A percentile compares a stretch with the other conserved stretches of the same genome.
Conservation (phyloP, 2,888 invertebrate genomes). For the Metellina segmentata region DNA sequence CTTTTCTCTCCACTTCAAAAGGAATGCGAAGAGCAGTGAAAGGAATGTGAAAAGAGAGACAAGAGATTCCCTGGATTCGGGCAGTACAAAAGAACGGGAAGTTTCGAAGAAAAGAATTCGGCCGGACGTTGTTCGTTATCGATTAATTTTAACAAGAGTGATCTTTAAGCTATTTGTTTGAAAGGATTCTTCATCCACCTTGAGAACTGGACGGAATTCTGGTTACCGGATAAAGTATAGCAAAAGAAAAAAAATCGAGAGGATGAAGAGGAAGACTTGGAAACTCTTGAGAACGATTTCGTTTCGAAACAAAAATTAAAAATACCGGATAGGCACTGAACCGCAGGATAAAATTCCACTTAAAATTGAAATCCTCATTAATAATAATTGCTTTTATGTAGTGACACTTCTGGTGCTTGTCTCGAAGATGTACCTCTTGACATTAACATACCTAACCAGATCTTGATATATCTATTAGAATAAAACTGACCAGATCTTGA, state of each 20-base stretch:
- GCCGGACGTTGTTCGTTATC: not conserved
- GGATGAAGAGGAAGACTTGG: not conserved
- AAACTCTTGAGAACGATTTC: not conserved
- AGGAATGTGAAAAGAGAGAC: not conserved
- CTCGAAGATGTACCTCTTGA: no score
- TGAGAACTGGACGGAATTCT: not conserved
- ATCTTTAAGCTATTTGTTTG: constrained; percentile 1
- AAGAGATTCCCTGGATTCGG: not conserved
- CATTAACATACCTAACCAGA: no score
- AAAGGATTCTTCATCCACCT: not conserved
- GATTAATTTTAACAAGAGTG: constrained; percentile 1
- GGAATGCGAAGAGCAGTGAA: not conserved
- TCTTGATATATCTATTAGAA: no score
- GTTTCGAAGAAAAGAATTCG: not conserved
- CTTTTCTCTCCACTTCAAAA: not conserved
- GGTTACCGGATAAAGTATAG: not conserved
- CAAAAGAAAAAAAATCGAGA: not conserved
- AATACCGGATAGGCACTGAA: not conserved
- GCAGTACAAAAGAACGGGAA: not conserved
- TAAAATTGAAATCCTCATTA: no score
- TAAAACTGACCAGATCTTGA: no score
- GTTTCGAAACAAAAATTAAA: not conserved
- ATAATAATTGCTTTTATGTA: no score
- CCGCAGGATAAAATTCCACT: no score
- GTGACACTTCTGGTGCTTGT: no score